Conservation (phyloP, 2,113 vertebrate genomes). For the Labeo rohita region DNA sequence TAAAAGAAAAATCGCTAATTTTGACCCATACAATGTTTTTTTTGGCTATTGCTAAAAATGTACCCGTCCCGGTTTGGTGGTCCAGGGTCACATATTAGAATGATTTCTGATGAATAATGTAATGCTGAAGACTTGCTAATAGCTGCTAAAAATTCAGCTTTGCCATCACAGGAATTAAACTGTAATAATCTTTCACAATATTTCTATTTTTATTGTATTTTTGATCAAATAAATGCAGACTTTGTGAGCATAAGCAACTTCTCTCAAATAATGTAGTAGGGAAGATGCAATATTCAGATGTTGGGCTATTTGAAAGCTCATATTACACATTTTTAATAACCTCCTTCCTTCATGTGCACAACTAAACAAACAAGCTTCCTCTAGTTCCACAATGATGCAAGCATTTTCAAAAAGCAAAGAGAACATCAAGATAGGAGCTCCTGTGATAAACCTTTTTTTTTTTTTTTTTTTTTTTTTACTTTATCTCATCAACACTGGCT, state of each 20-base stretch:
- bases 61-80: no score
- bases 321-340: slow-evolving; percentile 1
- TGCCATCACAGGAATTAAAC: not conserved
- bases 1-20: no score
- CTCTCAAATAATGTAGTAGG: not conserved
- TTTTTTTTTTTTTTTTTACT: not conserved
- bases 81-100: not conserved
- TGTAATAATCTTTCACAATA: not conserved
- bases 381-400: not conserved
- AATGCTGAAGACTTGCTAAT: not conserved
- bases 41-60: no score
- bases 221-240: not conserved
- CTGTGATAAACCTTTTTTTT: not conserved
- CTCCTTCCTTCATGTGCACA: slow-evolving; percentile 6
- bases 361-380: slow-evolving; percentile 11
- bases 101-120: not conserved
- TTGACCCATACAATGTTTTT: no score
- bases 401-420: slow-evolving; percentile 1
- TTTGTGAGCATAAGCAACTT: not conserved
- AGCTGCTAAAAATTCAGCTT: not conserved
- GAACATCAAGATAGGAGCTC: slow-evolving; percentile 24
- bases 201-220: not conserved
- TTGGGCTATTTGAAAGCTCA: not conserved
- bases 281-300: not conserved
- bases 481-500: not conserved